These are phyloP conservation scores for Rhyacichthys aspro DNA, from an alignment of 2,797 vertebrate species.

Conservation along the genomic window DNA sequence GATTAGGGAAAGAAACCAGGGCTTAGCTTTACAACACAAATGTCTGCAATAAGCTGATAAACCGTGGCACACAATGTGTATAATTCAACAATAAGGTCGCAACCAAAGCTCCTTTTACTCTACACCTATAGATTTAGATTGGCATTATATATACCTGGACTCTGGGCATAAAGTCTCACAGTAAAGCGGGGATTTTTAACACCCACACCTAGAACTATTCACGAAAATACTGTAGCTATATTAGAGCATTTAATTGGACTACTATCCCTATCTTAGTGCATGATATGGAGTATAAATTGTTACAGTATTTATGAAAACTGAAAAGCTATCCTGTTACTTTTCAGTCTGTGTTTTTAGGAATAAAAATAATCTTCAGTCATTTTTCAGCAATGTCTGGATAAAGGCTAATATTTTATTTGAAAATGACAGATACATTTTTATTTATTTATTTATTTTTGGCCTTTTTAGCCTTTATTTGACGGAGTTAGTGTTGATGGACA, in stretches of 20 bases:
- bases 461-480: no score
- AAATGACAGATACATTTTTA: no score
- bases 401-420: no score
- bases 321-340: no score
- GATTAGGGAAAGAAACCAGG: constrained; percentile 4
- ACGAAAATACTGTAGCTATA: not conserved
- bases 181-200: not conserved
- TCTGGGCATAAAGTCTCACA: not conserved
- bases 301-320: no score
- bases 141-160: not conserved
- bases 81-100: constrained; percentile 8
- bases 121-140: not conserved
- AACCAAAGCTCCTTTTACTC: not conserved
- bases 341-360: no score
- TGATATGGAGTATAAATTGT: no score
- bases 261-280: not conserved
- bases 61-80: not conserved
- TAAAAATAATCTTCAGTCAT: no score
- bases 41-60: constrained; percentile 5
- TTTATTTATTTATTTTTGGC: no score
- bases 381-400: no score
- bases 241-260: not conserved
- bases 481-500: no score
- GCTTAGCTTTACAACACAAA: not conserved
- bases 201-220: not conserved